Evolutionary conservation across 2,113 vertebrate species (phyloP).

Genomic region (Clarias macrocephalus): DNA sequence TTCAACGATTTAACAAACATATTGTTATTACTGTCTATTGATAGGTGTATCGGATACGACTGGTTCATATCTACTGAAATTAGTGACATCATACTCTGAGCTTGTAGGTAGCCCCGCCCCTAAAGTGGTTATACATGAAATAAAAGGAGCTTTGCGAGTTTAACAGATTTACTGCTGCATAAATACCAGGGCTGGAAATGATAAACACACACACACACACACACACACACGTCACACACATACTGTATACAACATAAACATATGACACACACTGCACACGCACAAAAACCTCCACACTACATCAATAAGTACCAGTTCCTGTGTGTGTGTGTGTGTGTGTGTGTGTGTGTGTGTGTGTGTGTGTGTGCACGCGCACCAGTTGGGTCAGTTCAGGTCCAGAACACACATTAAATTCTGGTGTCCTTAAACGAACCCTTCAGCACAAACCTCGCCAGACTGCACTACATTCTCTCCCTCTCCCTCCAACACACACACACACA

Average conservation of each 20-base stretch:
- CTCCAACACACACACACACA: slow-evolving; percentile 38
- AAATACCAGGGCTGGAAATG: not conserved
- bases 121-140: not conserved
- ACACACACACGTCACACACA: slow-evolving; percentile 17
- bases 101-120: not conserved
- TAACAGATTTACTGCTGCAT: not conserved
- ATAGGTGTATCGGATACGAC: not conserved
- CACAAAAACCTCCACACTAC: not conserved
- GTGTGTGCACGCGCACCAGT: slow-evolving; percentile 65
- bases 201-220: slow-evolving; percentile 65
- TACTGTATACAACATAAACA: slow-evolving; percentile 57
- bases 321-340: not conserved
- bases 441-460: slow-evolving; percentile 36
- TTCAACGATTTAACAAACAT: not conserved
- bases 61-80: not conserved
- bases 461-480: slow-evolving; percentile 25
- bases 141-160: not conserved
- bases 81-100: not conserved
- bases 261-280: not conserved
- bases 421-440: slow-evolving; percentile 65
- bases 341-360: slow-evolving; percentile 51
- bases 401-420: slow-evolving; percentile 69
- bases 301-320: not conserved
- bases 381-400: slow-evolving; percentile 71
- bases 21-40: not conserved